Evolutionary conservation across 2,888 invertebrate species (phyloP).

Genomic region (Andrena bicolor): DNA sequence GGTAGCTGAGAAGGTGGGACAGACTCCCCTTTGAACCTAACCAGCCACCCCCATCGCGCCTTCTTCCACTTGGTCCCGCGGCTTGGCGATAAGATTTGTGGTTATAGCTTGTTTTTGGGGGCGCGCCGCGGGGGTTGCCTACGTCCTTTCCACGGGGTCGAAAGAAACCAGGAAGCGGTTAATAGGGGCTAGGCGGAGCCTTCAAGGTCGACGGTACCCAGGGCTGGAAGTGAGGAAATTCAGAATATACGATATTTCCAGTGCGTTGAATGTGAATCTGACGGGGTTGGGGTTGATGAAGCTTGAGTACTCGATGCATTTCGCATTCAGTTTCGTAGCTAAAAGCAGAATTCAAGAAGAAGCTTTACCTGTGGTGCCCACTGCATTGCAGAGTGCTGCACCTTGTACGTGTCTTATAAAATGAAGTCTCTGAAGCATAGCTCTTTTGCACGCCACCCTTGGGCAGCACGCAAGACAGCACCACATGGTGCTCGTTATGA

Average conservation of each 20-base stretch:
- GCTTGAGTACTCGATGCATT: no score
- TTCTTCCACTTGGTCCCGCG: constrained; percentile 52
- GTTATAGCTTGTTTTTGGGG: constrained; percentile 80
- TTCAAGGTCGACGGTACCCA: constrained; percentile 17
- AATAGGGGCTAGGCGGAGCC: constrained; percentile 13
- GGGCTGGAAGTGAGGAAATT: neutral
- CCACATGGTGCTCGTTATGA: neutral
- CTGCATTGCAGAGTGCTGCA: neutral
- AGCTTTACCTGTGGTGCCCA: neutral
- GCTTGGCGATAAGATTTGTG: constrained; percentile 80
- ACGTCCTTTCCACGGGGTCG: constrained; percentile 38
- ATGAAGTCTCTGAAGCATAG: neutral
- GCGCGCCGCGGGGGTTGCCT: constrained; percentile 52
- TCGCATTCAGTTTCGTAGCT: neutral
- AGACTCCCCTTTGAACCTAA: constrained; percentile 72
- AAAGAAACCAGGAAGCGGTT: constrained; percentile 31
- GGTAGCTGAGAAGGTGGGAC: constrained; percentile 80
- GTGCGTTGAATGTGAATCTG: neutral
- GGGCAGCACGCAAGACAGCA: neutral
- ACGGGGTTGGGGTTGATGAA: no score
- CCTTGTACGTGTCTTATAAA: neutral
- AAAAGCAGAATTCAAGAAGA: neutral
- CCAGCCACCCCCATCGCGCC: constrained; percentile 60
- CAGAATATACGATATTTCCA: neutral
- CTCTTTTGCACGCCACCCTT: neutral